Base-by-base conservation (phyloP, 2,113 vertebrate species). In the Sorex araneus region DNA sequence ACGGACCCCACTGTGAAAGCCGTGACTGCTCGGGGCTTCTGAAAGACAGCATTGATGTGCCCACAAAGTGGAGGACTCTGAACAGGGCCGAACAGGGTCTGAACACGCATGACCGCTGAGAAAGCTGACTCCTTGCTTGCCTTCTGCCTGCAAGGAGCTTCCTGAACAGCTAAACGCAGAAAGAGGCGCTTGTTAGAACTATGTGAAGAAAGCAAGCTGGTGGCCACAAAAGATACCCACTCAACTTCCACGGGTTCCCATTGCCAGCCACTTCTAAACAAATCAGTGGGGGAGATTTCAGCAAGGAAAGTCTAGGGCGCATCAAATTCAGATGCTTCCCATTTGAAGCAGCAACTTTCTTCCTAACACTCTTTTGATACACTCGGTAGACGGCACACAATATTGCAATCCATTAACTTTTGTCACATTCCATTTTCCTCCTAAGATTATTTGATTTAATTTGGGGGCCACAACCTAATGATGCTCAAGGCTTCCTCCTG, bases 391-490 rank as follows among this genome's bases (percentile, higher is more conserved):
- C 71, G 76, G 45, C 12, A 78, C 11, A 32, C 10, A 4, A 23
- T 82, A 32, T 74, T 74, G 70, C 91, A 94, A 92, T 32, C 75
- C 79, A 69, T 69, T 84, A 76, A 87, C 43, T 60, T 60, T 23
- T 23, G 19, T 21, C 15, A 81, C 88, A 90, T 93, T 64, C 66
- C 16, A 60, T 60, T 60, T 69, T 34, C 32, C 32, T 71, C 45
- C 69, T 81, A 57, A 90, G 79, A 27, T 18, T 50, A 67, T 87
- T 71, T 71, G 5, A 60, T 60, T 60, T 60, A 7, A 60, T 60
- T 60, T 60, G 57, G 10, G 64, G 27, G 28, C 27, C 21, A 30
- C 28, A 66, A 66, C 64, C 25, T 66, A 28, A 30, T 66, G 28
- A 12, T 66, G 28, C 64, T 27, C 64, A 66, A 63, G 64, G 28